Evolutionary conservation across 2,113 vertebrate genomes (phyloP).

Genomic region (Dicentrarchus labrax): DNA sequence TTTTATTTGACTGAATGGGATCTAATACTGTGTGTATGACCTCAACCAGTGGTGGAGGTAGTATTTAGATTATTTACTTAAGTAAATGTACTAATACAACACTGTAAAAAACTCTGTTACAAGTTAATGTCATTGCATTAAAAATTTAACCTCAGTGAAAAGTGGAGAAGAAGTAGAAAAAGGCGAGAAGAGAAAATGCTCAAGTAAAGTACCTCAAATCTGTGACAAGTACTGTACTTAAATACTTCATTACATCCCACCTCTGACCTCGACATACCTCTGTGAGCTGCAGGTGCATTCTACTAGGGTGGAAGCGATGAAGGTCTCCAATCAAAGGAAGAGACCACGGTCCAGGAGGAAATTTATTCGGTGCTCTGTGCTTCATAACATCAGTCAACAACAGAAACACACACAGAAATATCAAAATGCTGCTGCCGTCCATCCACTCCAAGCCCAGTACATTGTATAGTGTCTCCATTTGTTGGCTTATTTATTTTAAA

Average conservation of each 20-base stretch:
- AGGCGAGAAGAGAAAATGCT: no score
- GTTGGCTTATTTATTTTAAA: no score
- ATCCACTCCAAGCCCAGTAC: conserved; percentile 49
- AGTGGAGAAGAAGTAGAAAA: no score
- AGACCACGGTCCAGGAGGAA: conserved; percentile 81
- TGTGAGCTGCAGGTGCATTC: conserved; percentile 68
- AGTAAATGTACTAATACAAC: no score
- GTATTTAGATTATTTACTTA: no score
- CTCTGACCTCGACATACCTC: conserved; percentile 12
- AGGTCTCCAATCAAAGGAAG: conserved; percentile 82
- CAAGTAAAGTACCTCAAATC: no score
- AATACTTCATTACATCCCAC: no score
- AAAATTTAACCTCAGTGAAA: no score
- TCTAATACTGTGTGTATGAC: background rate
- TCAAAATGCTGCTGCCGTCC: conserved; percentile 61
- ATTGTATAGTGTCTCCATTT: conserved; percentile 37
- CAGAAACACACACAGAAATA: conserved; percentile 80
- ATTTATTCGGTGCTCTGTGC: conserved; percentile 72
- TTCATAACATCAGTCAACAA: conserved; percentile 73
- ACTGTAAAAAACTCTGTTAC: no score
- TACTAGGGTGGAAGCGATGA: background rate
- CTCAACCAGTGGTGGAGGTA: no score
- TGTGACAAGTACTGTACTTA: no score
- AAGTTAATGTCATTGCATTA: no score
- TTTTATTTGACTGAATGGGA: background rate